Evolutionary conservation across 2,797 vertebrate species (phyloP), one percentile per base, ranked within the genome.

Genomic region (Cetoscarus ocellatus): DNA sequence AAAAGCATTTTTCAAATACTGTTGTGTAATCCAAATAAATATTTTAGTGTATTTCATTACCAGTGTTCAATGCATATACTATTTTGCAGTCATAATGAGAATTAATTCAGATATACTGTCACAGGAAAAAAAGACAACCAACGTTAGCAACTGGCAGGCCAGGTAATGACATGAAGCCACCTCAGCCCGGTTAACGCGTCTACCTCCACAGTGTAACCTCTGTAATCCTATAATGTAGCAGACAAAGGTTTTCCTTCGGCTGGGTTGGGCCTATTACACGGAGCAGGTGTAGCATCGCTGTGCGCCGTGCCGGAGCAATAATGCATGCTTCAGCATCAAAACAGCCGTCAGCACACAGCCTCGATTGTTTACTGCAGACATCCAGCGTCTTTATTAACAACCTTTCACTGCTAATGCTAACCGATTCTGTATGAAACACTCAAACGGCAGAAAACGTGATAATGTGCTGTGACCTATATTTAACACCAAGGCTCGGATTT

Each of bases 241-340:
- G 82, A 90, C 87, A 90, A 89, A 84, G 86, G 74, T 84, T 86
- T 75, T 59, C 55, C 56, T 75, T 63, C 49, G 79, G 68, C 81
- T 81, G 75, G 71, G 59, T 15, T 34, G 70, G 89, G 84, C 85
- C 84, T 82, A 8, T 73, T 60, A 48, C 76, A 67, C 52, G 9
- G 64, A 81, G 74, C 84, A 88, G 80, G 85, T 89, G 80, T 73
- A 87, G 82, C 83, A 77, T 78, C 79, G 52, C 27, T 43, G 50
- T 17, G 47, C 67, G 75, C 55, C 62, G 65, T 17, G 34, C 27
- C 18, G 49, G 42, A 19, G n/a, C 9, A 44, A n/a, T 47, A 55
- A 77, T 48, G 15, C 63, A 77, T 45, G 61, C 47, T 40, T 39
- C 40, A 70, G 67, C 7, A 55, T 15, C 1, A 34, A 36, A 65